Conservation (phyloP, 2,888 invertebrate genomes). For the Selenia dentaria region DNA sequence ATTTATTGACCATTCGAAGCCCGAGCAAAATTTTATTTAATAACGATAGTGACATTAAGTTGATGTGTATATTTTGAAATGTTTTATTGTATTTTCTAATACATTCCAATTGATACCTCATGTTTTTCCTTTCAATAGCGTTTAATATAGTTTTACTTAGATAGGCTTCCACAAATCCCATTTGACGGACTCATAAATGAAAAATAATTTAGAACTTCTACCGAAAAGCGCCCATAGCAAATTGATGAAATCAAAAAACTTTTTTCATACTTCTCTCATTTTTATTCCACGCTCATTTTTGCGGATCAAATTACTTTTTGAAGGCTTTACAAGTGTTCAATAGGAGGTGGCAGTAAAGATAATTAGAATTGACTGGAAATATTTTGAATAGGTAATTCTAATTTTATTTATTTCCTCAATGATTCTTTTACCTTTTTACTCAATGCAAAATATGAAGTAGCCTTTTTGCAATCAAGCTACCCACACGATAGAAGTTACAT, state of each 20-base stretch:
- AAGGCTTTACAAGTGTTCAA: constrained; percentile 20
- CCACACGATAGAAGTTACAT: too few species aligned
- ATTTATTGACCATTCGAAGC: too few species aligned
- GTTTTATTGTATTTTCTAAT: background rate
- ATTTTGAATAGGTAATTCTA: background rate
- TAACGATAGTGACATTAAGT: too few species aligned
- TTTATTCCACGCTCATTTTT: constrained; percentile 20
- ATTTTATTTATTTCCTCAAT: background rate
- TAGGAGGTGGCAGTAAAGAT: background rate
- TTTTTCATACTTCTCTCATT: constrained; percentile 27
- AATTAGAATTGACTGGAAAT: background rate
- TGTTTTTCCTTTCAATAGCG: background rate
- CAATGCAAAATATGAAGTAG: too few species aligned
- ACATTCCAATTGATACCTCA: background rate
- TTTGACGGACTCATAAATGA: constrained; percentile 3
- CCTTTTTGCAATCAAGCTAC: too few species aligned
- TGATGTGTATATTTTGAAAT: too few species aligned
- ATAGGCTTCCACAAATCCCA: constrained; percentile 1
- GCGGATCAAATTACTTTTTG: constrained; percentile 17
- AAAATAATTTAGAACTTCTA: constrained; percentile 21
- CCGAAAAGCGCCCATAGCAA: constrained; percentile 22
- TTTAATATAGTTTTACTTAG: background rate
- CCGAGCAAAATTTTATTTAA: too few species aligned
- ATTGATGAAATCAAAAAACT: constrained; percentile 30
- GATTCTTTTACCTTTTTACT: too few species aligned